These are phyloP conservation scores for sheep (Ovis aries) DNA, from an alignment of 2,113 vertebrate species.

Conservation along the genomic window ARS-UI_Ramb_v3.0 NC_056071.1:40254001-40254500, in stretches of 20 bases:
- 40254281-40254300: not conserved
- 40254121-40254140: not conserved
- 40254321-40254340: not conserved
- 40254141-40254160: not conserved
- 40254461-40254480: not conserved
- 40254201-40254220: not conserved
- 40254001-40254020: conserved; percentile 39
- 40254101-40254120: not conserved
- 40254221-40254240: not conserved
- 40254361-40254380: not conserved
- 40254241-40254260: not conserved
- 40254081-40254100: not conserved
- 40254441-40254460: conserved; percentile 1
- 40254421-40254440: conserved; percentile 21
- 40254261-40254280: not conserved
- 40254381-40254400: not conserved
- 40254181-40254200: not conserved
- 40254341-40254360: not conserved
- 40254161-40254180: not conserved
- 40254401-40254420: conserved; percentile 11
- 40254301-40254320: not conserved
- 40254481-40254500: not conserved
- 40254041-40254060: conserved; percentile 8
- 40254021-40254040: not conserved
- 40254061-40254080: conserved; percentile 12